A percentile compares a stretch with the other conserved stretches of the same genome.
phyloP scores from a whole-genome alignment of 2,113 vertebrate species.

The Ahaetulla prasina region DNA sequence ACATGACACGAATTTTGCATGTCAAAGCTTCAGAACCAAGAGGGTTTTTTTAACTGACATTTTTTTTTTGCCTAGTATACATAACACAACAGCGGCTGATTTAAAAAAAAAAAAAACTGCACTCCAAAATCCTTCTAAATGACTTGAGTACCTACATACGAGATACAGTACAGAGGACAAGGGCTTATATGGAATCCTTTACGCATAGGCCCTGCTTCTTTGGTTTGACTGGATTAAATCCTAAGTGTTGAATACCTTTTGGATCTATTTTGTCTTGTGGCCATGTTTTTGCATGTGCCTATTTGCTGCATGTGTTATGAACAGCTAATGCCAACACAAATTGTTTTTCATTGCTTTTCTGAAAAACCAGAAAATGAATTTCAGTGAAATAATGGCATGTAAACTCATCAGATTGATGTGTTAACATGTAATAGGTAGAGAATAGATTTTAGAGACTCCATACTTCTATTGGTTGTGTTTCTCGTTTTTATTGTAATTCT shows the following conservation, averaged over 20 bases:
- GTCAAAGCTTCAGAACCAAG: conserved; percentile 64
- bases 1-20: conserved; percentile 67
- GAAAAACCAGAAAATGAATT: conserved; percentile 65
- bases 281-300: conserved; percentile 70
- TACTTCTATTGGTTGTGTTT: conserved; percentile 60
- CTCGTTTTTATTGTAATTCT: conserved; percentile 53
- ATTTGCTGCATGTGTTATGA: conserved; percentile 69
- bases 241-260: conserved; percentile 58
- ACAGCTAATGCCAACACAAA: conserved; percentile 58
- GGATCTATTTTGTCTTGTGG: conserved; percentile 52
- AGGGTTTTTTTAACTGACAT: conserved; percentile 46
- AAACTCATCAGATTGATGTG: conserved; percentile 63
- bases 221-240: background rate
- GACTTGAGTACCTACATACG: background rate
- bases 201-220: background rate
- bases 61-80: conserved; percentile 56
- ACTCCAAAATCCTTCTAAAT: background rate
- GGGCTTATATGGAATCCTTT: background rate
- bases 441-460: conserved; percentile 63
- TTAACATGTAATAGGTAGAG: conserved; percentile 60
- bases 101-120: no score
- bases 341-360: conserved; percentile 54
- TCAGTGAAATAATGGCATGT: conserved; percentile 50
- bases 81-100: conserved; percentile 49
- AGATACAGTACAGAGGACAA: background rate